phyloP scores from a whole-genome alignment of 2,797 vertebrate species.

The Eulemur mongoz region DNA sequence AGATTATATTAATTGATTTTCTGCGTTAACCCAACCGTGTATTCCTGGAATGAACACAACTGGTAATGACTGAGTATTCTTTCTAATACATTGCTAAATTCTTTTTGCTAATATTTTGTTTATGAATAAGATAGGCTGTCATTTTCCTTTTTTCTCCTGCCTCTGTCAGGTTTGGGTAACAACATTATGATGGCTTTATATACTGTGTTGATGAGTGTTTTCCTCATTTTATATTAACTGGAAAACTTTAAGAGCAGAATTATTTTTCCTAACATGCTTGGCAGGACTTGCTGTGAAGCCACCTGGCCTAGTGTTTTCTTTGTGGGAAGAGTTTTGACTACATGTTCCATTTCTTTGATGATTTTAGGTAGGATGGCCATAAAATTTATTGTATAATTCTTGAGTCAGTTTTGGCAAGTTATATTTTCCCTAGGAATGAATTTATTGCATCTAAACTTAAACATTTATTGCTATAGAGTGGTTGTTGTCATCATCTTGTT shows the following conservation, averaged over 20 bases:
- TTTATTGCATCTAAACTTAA: neutral
- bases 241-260: neutral
- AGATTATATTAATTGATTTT: neutral
- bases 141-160: neutral
- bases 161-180: neutral
- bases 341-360: neutral
- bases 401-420: neutral
- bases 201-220: neutral
- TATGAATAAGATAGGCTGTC: neutral
- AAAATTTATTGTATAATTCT: constrained; percentile 17
- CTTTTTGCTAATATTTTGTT: neutral
- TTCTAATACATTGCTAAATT: neutral
- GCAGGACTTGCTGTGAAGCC: neutral
- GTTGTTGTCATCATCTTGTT: neutral
- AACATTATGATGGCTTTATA: neutral
- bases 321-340: neutral
- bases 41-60: neutral
- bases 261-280: neutral
- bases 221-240: neutral
- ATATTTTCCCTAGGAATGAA: neutral
- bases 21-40: neutral
- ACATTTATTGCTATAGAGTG: neutral
- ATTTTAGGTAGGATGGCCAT: neutral
- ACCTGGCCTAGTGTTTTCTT: neutral
- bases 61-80: neutral